Evolutionary conservation across 2,888 invertebrate genomes (phyloP), one percentile per base, ranked within the genome.

Genomic region (Mactromeris polynyma): DNA sequence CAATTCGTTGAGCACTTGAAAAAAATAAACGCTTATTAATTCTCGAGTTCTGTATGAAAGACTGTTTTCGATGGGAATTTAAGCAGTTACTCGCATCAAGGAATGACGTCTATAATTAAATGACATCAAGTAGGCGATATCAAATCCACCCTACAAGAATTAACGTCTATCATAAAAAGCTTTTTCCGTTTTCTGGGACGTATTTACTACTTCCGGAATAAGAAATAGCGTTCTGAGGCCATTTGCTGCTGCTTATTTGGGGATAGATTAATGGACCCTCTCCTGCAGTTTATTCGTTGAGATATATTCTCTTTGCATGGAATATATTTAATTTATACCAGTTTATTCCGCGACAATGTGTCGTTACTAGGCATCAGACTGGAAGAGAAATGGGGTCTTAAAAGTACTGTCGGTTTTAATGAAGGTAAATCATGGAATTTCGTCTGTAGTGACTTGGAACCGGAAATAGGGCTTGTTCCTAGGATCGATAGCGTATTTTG

Each of bases 121-220:
- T 82, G 82, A 46, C 31, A 83, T 46, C 46, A 83, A 69, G 87
- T 88, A 85, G 88, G 88, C 88, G 88, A 84, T 78, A 51, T 78
- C 33, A n/a, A 26, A 77, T 36, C 78, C 78, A 78, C 36, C 78
- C 40, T 51, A 78, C 84, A 89, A 86, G 82, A 46, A 86, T 80
- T 36, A 89, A 86, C 81, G 87, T 73, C 77, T 42, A 78, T 81
- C 77, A 85, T 87, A 84, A 87, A 89, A 89, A 87, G 87, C 89
- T 81, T 78, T 84, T 89, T 89, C 89, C 89, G 89, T 77, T 89
- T 87, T 79, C 36, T 78, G 40, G 86, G 85, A 87, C 81, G 87
- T 81, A 78, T 89, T 89, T 89, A 89, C 82, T 82, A 85, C 81
- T 85, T 89, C 89, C 89, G 89, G 89, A 77, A 82, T 83, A 64